phyloP scores from a whole-genome alignment of 2,888 invertebrate species.

The Conomelus anceps region DNA sequence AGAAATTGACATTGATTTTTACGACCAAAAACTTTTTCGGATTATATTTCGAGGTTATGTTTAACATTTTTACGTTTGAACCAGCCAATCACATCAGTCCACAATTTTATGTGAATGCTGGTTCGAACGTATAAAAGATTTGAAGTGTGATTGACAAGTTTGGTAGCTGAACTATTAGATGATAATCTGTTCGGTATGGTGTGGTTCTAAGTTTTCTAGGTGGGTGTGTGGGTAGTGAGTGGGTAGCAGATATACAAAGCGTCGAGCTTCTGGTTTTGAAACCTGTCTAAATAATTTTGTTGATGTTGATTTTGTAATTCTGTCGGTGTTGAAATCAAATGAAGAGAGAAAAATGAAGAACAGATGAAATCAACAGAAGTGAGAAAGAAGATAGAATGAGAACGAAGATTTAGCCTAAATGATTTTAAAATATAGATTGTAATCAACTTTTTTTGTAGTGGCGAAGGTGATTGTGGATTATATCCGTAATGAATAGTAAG shows the following conservation, averaged over 20 bases:
- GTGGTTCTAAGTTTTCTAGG: neutral
- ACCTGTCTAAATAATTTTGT: neutral
- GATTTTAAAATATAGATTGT: too few species aligned
- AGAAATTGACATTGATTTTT: neutral
- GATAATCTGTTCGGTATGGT: neutral
- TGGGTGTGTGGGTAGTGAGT: neutral
- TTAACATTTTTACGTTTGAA: neutral
- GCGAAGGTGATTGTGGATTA: too few species aligned
- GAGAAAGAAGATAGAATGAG: too few species aligned
- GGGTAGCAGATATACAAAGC: neutral
- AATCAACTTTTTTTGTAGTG: too few species aligned
- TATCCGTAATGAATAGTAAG: too few species aligned
- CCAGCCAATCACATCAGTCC: too few species aligned
- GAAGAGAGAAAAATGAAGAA: neutral
- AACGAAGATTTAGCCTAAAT: too few species aligned
- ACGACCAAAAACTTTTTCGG: neutral
- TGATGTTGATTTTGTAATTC: neutral
- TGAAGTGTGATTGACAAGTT: neutral
- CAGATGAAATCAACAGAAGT: too few species aligned
- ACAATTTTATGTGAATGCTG: neutral
- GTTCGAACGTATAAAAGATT: neutral
- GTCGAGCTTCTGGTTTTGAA: neutral
- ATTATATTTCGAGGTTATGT: neutral
- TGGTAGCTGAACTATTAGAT: neutral
- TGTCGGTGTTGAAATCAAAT: neutral